Conservation (phyloP, 2,888 invertebrate genomes). For the Drosophila infuscata region DNA sequence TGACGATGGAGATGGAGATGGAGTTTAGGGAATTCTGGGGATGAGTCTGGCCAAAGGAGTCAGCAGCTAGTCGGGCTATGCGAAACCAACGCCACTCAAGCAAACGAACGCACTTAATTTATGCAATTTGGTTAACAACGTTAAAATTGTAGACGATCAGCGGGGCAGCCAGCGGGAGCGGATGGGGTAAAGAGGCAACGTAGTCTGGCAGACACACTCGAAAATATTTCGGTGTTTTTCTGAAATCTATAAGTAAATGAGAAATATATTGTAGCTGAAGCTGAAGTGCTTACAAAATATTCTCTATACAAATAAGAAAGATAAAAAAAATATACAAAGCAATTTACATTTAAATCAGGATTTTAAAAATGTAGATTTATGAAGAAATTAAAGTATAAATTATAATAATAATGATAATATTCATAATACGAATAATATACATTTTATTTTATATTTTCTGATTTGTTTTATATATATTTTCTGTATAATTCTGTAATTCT, state of each 20-base stretch:
- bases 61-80: constrained; percentile 49
- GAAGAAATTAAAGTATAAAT: neutral
- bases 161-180: neutral
- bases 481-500: neutral
- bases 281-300: neutral
- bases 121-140: constrained; percentile 84
- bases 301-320: neutral
- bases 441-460: neutral
- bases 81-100: constrained; percentile 72
- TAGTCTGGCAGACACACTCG: constrained; percentile 11
- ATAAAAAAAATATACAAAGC: neutral
- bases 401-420: neutral
- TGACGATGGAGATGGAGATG: constrained; percentile 7
- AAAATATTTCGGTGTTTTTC: neutral
- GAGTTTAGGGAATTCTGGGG: neutral
- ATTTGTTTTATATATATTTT: neutral
- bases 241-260: neutral
- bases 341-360: neutral
- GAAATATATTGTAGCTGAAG: neutral
- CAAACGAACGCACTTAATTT: constrained; percentile 83
- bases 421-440: neutral
- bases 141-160: constrained; percentile 76
- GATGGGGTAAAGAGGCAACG: constrained; percentile 11
- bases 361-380: neutral
- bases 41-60: constrained; percentile 31